Evolutionary conservation across 1,140 invertebrate species (phyloP).

Genomic region (Neotoxoptera formosana): DNA sequence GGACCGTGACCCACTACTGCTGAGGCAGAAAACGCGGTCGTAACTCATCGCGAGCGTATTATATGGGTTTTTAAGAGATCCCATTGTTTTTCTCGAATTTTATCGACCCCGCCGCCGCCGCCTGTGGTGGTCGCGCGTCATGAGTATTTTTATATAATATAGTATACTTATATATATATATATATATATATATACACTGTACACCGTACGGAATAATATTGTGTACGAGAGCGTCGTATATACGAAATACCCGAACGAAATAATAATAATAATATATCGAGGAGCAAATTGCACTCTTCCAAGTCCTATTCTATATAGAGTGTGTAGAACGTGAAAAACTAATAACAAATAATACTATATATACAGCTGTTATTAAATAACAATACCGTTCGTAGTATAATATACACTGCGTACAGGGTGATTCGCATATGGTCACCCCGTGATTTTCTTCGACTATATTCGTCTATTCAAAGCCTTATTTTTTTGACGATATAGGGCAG

Average conservation of each 20-base stretch:
- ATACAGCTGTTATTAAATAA: neutral
- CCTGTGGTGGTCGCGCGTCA: neutral
- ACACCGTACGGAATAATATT: neutral
- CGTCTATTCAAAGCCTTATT: no score
- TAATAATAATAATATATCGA: neutral
- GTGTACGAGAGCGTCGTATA: neutral
- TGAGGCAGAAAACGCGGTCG: neutral
- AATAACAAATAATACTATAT: neutral
- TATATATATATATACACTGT: no score
- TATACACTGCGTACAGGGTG: no score
- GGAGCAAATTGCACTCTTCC: neutral
- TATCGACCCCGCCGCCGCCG: neutral
- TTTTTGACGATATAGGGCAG: no score
- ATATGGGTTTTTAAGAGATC: constrained; percentile 9
- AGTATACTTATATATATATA: no score
- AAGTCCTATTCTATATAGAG: no score
- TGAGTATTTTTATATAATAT: neutral
- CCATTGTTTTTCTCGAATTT: constrained; percentile 26
- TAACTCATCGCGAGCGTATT: neutral
- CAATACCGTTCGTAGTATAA: no score
- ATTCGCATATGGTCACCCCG: accelerated
- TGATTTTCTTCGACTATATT: no score
- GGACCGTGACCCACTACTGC: neutral
- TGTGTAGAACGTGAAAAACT: neutral
- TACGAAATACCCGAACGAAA: neutral